A percentile compares a stretch with the other conserved stretches of the same genome.
These are phyloP conservation scores for Nesometra sesokonis DNA, from an alignment of 35 echinoderm and acorn worm species.

Conservation along the genomic window DNA sequence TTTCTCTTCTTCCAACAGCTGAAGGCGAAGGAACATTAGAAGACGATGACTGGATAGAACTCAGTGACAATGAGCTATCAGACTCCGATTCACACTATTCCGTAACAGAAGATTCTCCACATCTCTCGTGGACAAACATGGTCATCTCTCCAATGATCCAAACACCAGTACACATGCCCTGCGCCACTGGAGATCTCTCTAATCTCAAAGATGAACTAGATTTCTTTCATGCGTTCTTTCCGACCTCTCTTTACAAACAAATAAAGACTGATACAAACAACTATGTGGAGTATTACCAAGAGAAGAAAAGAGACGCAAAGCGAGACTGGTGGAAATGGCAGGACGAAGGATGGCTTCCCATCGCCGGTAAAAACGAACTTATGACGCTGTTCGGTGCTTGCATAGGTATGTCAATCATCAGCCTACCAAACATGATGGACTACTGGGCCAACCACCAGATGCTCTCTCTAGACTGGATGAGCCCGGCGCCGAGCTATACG, in stretches of 20 bases:
- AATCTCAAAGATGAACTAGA: background rate
- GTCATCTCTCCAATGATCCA: background rate
- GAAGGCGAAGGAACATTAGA: background rate
- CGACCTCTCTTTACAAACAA: background rate
- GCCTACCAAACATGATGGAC: slow-evolving; percentile 9
- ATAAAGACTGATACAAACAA: slow-evolving; percentile 18
- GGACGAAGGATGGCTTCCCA: background rate
- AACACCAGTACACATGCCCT: background rate
- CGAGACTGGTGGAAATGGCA: slow-evolving; percentile 25
- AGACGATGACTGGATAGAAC: background rate
- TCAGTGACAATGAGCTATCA: background rate
- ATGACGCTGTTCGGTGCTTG: slow-evolving; percentile 14
- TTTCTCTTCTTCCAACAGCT: background rate
- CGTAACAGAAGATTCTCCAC: background rate
- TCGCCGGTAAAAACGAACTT: slow-evolving; percentile 13
- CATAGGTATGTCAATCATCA: slow-evolving; percentile 9
- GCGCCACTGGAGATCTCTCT: background rate
- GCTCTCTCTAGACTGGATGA: background rate
- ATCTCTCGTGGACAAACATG: background rate
- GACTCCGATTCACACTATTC: background rate
- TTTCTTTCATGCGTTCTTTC: slow-evolving; percentile 21
- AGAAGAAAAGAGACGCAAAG: slow-evolving; percentile 19
- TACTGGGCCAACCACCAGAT: slow-evolving; percentile 5
- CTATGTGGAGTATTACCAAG: slow-evolving; percentile 27
- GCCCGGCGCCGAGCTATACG: background rate